Percentiles rank a stretch among this genome's conserved stretches.
Conservation (phyloP, 1,140 invertebrate species). For the Wiebesia pumilae region DNA sequence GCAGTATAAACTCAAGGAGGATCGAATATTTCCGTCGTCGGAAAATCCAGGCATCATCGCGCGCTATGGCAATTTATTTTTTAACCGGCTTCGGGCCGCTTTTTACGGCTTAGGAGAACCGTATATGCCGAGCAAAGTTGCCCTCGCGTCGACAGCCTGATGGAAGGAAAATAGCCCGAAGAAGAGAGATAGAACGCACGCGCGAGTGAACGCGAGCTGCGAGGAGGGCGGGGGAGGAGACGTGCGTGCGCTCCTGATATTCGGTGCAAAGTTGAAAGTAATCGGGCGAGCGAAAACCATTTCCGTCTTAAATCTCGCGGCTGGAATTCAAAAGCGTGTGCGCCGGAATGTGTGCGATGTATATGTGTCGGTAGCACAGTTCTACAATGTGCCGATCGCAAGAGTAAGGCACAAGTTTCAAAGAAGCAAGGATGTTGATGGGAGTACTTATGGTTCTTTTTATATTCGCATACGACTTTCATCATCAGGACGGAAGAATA, state of each 20-base stretch:
- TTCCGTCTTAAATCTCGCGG: conserved; percentile 39
- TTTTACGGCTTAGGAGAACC: conserved; percentile 27
- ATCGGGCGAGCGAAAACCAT: conserved; percentile 38
- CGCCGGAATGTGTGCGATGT: conserved; percentile 11
- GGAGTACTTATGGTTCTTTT: not conserved
- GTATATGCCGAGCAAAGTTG: not conserved
- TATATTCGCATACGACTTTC: too few relatives aligned
- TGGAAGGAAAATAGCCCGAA: conserved; percentile 40
- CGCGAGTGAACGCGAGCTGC: not conserved
- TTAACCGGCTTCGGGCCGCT: conserved; percentile 28
- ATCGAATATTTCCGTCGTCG: conserved; percentile 44
- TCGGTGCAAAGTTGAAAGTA: conserved; percentile 40
- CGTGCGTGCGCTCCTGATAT: conserved; percentile 10
- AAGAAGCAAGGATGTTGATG: not conserved
- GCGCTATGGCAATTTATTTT: conserved; percentile 45
- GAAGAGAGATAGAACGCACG: not conserved
- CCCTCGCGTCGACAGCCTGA: not conserved
- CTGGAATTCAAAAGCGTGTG: conserved; percentile 39
- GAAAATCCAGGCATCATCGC: conserved; percentile 30
- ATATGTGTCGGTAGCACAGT: not conserved
- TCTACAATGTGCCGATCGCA: not conserved
- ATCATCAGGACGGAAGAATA: too few relatives aligned
- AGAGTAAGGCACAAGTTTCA: not conserved
- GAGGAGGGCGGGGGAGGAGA: not conserved
- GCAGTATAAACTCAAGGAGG: not conserved